Conservation (phyloP, 2,797 vertebrate species). For the Myotis vivesi region DNA sequence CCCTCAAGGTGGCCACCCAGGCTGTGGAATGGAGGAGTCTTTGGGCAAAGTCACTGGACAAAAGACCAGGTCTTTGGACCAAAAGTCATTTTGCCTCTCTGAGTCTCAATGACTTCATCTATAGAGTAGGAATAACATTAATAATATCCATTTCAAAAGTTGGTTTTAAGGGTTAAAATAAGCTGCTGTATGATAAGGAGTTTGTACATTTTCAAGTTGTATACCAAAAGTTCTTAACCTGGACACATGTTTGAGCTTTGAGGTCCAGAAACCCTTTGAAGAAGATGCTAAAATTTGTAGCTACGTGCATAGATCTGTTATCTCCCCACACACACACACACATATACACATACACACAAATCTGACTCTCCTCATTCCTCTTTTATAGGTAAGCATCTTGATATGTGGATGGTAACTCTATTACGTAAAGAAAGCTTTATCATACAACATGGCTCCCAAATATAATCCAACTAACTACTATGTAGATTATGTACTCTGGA, state of each 20-base stretch:
- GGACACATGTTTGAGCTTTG: neutral
- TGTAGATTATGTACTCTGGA: neutral
- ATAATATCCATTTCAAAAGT: neutral
- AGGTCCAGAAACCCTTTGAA: neutral
- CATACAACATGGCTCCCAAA: neutral
- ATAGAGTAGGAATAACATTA: slow-evolving; percentile 20
- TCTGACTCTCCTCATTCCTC: neutral
- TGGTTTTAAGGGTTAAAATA: slow-evolving; percentile 29
- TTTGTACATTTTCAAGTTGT: slow-evolving; percentile 27
- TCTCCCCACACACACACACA: neutral
- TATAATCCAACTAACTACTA: neutral
- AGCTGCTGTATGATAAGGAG: neutral
- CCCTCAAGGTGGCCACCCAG: neutral
- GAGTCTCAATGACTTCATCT: slow-evolving; percentile 24
- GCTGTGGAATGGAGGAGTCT: neutral
- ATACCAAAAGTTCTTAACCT: neutral
- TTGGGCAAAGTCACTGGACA: neutral
- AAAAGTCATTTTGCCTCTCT: slow-evolving; percentile 22
- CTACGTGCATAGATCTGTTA: neutral
- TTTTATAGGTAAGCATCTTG: neutral
- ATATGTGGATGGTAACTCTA: neutral
- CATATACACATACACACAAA: neutral
- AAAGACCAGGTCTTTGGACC: slow-evolving; percentile 1
- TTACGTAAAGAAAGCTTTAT: slow-evolving; percentile 29
- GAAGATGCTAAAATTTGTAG: neutral